Evolutionary conservation across 2,113 vertebrate species (phyloP), one percentile per base, ranked within the genome.

Genomic region (Podilymbus podiceps): DNA sequence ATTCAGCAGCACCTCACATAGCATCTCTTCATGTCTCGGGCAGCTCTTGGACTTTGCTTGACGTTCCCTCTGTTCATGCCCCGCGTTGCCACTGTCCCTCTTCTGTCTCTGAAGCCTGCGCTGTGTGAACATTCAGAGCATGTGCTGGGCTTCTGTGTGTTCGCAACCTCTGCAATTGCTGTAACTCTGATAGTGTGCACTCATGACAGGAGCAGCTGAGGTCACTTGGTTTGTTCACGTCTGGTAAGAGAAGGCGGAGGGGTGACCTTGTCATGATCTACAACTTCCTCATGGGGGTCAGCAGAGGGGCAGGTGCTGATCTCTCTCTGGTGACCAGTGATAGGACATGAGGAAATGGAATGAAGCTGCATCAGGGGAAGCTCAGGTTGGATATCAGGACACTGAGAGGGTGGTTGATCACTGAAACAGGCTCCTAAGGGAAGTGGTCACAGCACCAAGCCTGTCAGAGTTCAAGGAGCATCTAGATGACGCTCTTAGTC

Each of bases 51-150:
- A 42, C 38, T 90, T 88, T 25, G 8, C 49, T 68, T 86, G 46
- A 8, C 0, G 0, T 59, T 56, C 13, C 4, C 4, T 56, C 13
- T 60, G 15, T 66, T 60, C 0, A 0, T 73, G 27, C 15, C 12
- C 44, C 77, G 40, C 1, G 0, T 44, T 83, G 33, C 35, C 4
- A 0, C 44, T 63, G 50, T 59, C 27, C 20, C 15, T 3, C 2
- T 55, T 24, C 35, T 75, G 69, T 75, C 17, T 49, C 28, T 42
- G 27, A 9, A 89, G 44, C 14, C 11, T 0, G 0, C 50, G 11
- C n/a, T 58, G 5, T 1, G 4, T 46, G 73, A 66, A 12, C 5
- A 6, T 31, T 58, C 6, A 8, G 17, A n/a, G 47, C 8, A 9
- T 2, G 2, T 44, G 15, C 18, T 75, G 62, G 47, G 50, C 49